phyloP scores from a whole-genome alignment of 2,888 invertebrate species.

The Caenorhabditis virilis region DNA sequence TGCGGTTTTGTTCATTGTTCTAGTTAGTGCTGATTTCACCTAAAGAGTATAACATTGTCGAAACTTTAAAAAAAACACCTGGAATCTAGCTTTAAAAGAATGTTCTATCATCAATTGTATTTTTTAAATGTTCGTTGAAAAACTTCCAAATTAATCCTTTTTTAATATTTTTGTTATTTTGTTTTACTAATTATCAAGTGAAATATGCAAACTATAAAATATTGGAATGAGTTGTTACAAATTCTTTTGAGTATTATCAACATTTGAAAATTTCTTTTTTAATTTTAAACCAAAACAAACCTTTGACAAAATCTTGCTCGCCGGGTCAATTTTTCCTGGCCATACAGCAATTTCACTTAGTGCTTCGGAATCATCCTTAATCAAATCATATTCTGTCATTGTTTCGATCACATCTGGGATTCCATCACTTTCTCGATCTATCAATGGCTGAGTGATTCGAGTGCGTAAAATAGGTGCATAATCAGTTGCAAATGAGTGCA shows the following conservation, averaged over 20 bases:
- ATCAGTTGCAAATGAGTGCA: conserved; percentile 73
- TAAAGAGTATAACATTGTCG: no score
- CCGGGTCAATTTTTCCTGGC: conserved; percentile 75
- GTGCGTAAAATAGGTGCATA: conserved; percentile 82
- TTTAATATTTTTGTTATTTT: no score
- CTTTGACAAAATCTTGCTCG: conserved; percentile 75
- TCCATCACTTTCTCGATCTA: conserved; percentile 70
- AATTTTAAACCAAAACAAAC: conserved; percentile 46
- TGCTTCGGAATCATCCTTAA: conserved; percentile 89
- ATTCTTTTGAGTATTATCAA: no score
- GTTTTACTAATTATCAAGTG: no score
- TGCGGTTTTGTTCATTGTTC: conserved; percentile 86
- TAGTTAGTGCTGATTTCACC: conserved; percentile 91
- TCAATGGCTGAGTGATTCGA: conserved; percentile 80
- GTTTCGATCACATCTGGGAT: conserved; percentile 44
- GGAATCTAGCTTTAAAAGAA: no score
- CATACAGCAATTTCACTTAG: conserved; percentile 84
- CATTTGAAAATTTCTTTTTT: conserved; percentile 1
- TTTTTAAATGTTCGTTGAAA: no score
- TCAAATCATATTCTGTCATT: conserved; percentile 78
- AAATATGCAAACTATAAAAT: no score
- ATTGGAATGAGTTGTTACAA: no score
- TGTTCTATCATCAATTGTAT: no score
- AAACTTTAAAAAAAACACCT: conserved; percentile 1
- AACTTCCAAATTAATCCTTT: no score